phyloP scores from a whole-genome alignment of 2,113 vertebrate genomes.

The Pao palembangensis region DNA sequence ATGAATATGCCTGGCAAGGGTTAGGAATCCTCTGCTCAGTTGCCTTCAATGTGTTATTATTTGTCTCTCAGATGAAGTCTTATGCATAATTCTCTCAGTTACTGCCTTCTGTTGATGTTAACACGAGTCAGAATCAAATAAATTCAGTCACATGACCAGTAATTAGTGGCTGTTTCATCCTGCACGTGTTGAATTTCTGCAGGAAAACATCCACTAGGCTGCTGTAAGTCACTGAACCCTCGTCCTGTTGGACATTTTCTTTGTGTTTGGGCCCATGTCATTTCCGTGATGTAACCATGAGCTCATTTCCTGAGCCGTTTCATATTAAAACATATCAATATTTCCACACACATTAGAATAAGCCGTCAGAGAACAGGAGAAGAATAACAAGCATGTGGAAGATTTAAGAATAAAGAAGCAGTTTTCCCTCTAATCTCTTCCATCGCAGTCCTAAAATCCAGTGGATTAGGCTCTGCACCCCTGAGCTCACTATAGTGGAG shows the following conservation, averaged over 20 bases:
- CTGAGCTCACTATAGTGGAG: conserved; percentile 55
- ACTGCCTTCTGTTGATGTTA: conserved; percentile 23
- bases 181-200: background rate
- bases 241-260: conserved; percentile 10
- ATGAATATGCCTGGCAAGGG: conserved; percentile 35
- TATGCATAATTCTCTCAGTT: conserved; percentile 37
- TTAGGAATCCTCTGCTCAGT: conserved; percentile 18
- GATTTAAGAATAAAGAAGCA: conserved; percentile 28
- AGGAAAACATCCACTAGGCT: background rate
- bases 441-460: conserved; percentile 64
- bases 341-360: conserved; percentile 46
- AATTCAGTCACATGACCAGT: conserved; percentile 37
- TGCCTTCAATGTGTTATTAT: conserved; percentile 45
- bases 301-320: conserved; percentile 11
- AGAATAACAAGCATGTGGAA: conserved; percentile 53
- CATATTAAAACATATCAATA: conserved; percentile 36
- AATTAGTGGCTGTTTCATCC: conserved; percentile 34
- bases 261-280: conserved; percentile 2
- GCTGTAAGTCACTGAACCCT: conserved; percentile 11
- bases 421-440: conserved; percentile 67
- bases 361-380: conserved; percentile 29
- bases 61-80: conserved; percentile 36
- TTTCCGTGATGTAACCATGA: background rate
- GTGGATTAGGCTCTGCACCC: conserved; percentile 60
- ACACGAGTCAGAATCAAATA: conserved; percentile 41